A percentile compares a stretch with the other conserved stretches of the same genome.
Evolutionary conservation across 2,797 vertebrate species (phyloP).

Genomic region (Pseudochirops cupreus): DNA sequence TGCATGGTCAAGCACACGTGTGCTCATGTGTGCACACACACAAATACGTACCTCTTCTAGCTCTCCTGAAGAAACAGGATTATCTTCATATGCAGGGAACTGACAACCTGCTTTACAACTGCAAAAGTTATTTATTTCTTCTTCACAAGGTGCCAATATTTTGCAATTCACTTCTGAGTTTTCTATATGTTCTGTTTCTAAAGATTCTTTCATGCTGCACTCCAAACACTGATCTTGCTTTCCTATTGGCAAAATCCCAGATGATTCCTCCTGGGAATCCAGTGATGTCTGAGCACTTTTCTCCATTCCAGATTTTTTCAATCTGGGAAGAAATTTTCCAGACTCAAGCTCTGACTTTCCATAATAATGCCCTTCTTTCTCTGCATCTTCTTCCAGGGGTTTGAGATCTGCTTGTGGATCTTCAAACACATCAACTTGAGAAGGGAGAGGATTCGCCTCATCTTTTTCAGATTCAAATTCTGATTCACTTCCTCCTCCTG

Average conservation of each 20-base stretch:
- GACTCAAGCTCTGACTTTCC: slow-evolving; percentile 99
- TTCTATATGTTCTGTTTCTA: slow-evolving; percentile 85
- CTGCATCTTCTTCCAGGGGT: slow-evolving; percentile 98
- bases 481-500: slow-evolving; percentile 95
- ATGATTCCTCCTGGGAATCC: slow-evolving; percentile 97
- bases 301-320: slow-evolving; percentile 99
- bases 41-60: slow-evolving; percentile 91
- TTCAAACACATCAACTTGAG: slow-evolving; percentile 93
- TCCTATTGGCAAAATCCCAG: slow-evolving; percentile 88
- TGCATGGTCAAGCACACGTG: background rate
- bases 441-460: slow-evolving; percentile 89
- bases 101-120: slow-evolving; percentile 89
- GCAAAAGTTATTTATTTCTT: slow-evolving; percentile 87
- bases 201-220: slow-evolving; percentile 89
- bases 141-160: slow-evolving; percentile 89
- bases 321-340: slow-evolving; percentile 96
- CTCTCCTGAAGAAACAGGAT: slow-evolving; percentile 89
- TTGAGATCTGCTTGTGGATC: slow-evolving; percentile 98
- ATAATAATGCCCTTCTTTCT: slow-evolving; percentile 97
- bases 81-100: slow-evolving; percentile 90
- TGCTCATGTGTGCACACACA: background rate
- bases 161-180: slow-evolving; percentile 88
- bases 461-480: slow-evolving; percentile 99
- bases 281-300: slow-evolving; percentile 99
- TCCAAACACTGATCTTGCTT: slow-evolving; percentile 92